Evolutionary conservation across 2,113 vertebrate genomes (phyloP).

Genomic region (Hirundichthys speculiger): DNA sequence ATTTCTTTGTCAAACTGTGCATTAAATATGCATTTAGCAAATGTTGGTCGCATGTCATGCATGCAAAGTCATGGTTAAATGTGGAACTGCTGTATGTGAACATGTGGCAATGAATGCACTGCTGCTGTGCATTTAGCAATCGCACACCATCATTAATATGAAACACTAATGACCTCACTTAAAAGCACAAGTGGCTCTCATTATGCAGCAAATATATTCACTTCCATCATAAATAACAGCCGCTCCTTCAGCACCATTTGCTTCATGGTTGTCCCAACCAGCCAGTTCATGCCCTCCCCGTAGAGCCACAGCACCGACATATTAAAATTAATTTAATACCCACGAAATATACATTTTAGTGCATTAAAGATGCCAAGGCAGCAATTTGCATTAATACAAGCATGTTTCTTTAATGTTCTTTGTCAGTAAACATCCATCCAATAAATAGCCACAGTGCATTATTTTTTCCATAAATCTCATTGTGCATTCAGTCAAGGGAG

Average conservation of each 20-base stretch:
- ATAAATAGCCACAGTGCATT: constrained; percentile 19
- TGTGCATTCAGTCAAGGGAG: constrained; percentile 12
- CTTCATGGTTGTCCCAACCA: constrained; percentile 21
- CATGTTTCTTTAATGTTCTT: constrained; percentile 60
- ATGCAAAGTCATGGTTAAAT: neutral
- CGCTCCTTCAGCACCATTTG: constrained; percentile 2
- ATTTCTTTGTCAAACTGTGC: constrained; percentile 54
- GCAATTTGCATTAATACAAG: constrained; percentile 62
- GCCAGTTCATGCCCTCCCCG: constrained; percentile 14
- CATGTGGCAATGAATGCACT: neutral
- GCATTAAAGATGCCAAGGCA: constrained; percentile 49
- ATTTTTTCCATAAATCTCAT: constrained; percentile 9
- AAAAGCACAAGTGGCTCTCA: constrained; percentile 26
- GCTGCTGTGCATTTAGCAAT: neutral
- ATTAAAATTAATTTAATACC: constrained; percentile 46
- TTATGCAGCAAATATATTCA: constrained; percentile 27
- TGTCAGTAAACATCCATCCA: constrained; percentile 57
- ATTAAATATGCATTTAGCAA: too few relatives aligned
- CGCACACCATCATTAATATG: constrained; percentile 1
- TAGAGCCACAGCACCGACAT: constrained; percentile 1
- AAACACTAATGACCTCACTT: constrained; percentile 17
- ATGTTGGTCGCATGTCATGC: too few relatives aligned
- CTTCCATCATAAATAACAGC: constrained; percentile 26
- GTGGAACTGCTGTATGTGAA: neutral
- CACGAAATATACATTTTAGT: constrained; percentile 46